Percentiles rank a stretch among this genome's conserved stretches.
phyloP scores from a whole-genome alignment of 1,140 invertebrate genomes.

The Scaptomyza montana region DNA sequence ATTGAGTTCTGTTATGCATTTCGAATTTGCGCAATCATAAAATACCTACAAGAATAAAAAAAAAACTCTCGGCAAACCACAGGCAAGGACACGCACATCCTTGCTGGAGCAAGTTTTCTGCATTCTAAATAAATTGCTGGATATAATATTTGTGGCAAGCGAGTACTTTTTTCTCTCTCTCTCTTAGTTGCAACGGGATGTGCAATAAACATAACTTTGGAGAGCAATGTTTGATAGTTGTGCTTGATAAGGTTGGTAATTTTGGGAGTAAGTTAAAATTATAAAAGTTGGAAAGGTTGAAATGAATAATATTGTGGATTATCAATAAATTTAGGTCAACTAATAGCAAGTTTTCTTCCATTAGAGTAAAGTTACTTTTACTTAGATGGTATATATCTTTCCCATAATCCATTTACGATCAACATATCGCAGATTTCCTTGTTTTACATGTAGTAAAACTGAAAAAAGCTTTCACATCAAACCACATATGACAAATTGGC shows the following conservation, averaged over 20 bases:
- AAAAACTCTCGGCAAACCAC: not conserved
- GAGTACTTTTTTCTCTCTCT: constrained; percentile 22
- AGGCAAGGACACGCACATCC: constrained; percentile 53
- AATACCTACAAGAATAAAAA: constrained; percentile 13
- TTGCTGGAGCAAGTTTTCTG: constrained; percentile 62
- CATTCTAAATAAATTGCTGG: constrained; percentile 43
- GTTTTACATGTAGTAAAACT: not conserved
- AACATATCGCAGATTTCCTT: too few species aligned
- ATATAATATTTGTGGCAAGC: constrained; percentile 46
- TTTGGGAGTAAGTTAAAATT: too few species aligned
- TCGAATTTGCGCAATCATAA: constrained; percentile 76
- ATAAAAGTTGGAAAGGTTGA: too few species aligned
- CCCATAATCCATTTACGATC: too few species aligned
- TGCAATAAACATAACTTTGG: not conserved
- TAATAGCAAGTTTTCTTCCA: too few species aligned
- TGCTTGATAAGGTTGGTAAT: not conserved
- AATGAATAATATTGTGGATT: too few species aligned
- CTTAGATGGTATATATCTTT: too few species aligned
- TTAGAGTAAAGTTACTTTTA: too few species aligned
- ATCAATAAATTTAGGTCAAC: too few species aligned
- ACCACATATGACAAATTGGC: constrained; percentile 13
- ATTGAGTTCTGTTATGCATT: constrained; percentile 80
- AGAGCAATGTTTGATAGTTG: constrained; percentile 2
- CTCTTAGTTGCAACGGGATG: too few species aligned
- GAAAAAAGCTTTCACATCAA: constrained; percentile 30